Base-by-base conservation (phyloP, 2,113 vertebrate genomes). In the Panurus biarmicus region DNA sequence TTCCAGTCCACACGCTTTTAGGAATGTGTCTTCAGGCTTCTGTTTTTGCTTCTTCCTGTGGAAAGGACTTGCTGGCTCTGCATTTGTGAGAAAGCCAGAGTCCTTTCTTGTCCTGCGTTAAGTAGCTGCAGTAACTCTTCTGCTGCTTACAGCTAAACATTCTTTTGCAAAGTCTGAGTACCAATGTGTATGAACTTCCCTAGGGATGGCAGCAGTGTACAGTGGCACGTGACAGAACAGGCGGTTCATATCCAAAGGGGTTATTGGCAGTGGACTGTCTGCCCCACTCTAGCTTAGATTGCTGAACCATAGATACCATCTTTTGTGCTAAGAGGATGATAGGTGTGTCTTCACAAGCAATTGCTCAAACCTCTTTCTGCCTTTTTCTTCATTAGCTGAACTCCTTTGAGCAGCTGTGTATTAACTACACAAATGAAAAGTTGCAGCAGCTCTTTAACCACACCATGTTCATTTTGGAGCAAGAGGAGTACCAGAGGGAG, bases 401-500 rank as follows among this genome's bases (percentile, higher is more conserved):
- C 96, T 99, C 99, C 11, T 99, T 99, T 64, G 98, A 99, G 97
- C 98, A 99, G 85, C 92, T 99, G 40, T 99, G 98, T 90, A 99
- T 99, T 95, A 99, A 99, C 96, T 99, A 98, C 95, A 99, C 98
- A 87, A 99, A 99, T 10, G 98, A 99, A 90, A 99, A 99, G 96
- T 93, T 99, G 89, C 98, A 99, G 95, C 98, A 99, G 97, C 98
- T 99, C 26, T 99, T 99, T 95, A 99, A 99, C 97, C 98, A 99
- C 95, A 99, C 98, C 85, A 99, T 99, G 98, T 99, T 99, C 97
- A 98, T 99, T 97, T 96, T 99, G 97, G 98, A 99, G 95, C 98
- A 99, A 97, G 98, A 99, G 70, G 98, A 99, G 91, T 99, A 99
- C 96, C 98, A 99, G 96, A 98, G 98, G 1, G 98, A 99, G 94